Evolutionary conservation across 2,113 vertebrate species (phyloP).

Genomic region (Oncorhynchus kisutch): DNA sequence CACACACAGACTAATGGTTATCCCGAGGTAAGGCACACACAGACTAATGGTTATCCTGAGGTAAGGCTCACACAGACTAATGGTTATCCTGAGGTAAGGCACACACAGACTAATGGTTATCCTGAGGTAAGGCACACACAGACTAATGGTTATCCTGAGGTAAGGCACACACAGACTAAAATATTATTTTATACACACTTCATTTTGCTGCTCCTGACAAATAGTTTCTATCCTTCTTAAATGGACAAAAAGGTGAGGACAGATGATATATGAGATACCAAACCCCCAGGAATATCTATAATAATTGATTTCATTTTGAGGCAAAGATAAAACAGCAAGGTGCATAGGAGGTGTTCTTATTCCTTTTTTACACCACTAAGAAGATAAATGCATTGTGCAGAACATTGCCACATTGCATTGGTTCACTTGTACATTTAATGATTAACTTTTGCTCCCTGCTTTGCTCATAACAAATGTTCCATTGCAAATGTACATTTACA

Average conservation of each 20-base stretch:
- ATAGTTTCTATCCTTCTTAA: too few species aligned
- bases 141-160: neutral
- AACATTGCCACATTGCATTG: neutral
- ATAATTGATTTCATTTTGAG: neutral
- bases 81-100: too few species aligned
- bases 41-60: neutral
- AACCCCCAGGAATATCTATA: neutral
- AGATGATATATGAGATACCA: too few species aligned
- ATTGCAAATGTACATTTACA: neutral
- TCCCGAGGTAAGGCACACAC: conserved; percentile 3
- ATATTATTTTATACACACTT: too few species aligned
- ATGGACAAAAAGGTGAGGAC: too few species aligned
- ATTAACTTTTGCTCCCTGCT: neutral
- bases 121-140: neutral
- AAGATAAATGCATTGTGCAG: neutral
- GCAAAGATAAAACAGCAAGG: neutral
- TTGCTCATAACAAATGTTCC: neutral
- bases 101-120: neutral
- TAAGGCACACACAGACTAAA: neutral
- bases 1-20: too few species aligned
- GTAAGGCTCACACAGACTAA: neutral
- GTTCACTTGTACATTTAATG: too few species aligned
- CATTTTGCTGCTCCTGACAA: too few species aligned
- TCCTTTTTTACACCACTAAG: neutral
- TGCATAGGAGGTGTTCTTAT: neutral